Evolutionary conservation across 92 coral and sea anemone genomes (phyloP), one percentile per base, ranked within the genome.

Genomic region (Zoanthus sociatus): DNA sequence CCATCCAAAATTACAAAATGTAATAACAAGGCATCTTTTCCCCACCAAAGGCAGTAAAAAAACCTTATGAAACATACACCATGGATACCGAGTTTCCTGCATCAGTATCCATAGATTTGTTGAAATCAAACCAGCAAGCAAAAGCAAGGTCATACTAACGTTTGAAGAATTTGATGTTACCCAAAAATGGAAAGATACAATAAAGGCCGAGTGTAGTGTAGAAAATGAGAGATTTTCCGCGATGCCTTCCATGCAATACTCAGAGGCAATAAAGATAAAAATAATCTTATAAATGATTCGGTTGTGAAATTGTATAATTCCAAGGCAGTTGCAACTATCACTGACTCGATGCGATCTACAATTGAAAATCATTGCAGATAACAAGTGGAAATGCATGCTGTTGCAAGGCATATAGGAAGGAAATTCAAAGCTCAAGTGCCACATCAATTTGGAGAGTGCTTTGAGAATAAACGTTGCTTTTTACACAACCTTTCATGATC

Each of bases 71-170:
- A 63, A 63, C 69, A 63, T 63, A 18, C 9, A 42, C 72, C 30
- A 26, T 26, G 76, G 76, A 37, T 30, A 76, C 74, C 8, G 45
- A 75, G 78, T 87, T 63, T 84, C 96, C 96, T 71, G 85, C 91
- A 71, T 93, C 92, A 21, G 87, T 91, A 78, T 93, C 94, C 70
- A 92, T 89, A 64, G 94, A 86, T 60, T 46, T 86, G 44, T 77
- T 93, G 48, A 88, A 88, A n/a, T n/a, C n/a, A n/a, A n/a, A n/a
- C n/a, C n/a, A 71, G 97, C 95, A 83, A 95, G 93, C n/a, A n/a
- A n/a, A n/a, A n/a, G 50, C 45, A 92, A 83, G 77, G 76, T 76
- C 18, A 30, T 87, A 32, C 92, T 93, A 55, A 71, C 74, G 77
- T 82, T 93, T 83, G 92, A 93, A 83, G 78, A 83, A 83, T 93